These are phyloP conservation scores for Paralvinella palmiformis DNA, from an alignment of 1,140 invertebrate genomes.

Conservation along the genomic window DNA sequence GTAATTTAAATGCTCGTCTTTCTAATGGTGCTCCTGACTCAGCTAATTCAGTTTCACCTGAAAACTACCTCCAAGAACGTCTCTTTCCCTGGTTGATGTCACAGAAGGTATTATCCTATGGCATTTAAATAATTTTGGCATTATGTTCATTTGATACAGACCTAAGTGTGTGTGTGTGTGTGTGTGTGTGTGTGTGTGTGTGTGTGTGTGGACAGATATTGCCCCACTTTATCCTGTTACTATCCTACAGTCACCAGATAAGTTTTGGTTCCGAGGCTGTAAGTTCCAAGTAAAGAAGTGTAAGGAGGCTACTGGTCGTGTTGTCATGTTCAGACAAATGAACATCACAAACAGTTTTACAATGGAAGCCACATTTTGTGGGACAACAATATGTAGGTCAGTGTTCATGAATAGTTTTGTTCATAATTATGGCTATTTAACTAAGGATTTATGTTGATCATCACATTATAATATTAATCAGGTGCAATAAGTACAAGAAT, in stretches of 20 bases:
- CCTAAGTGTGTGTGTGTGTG: too few relatives aligned
- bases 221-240: too few relatives aligned
- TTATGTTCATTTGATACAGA: too few relatives aligned
- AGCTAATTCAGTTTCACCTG: background rate
- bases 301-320: slow-evolving; percentile 49
- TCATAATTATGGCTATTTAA: background rate
- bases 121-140: too few relatives aligned
- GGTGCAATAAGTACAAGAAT: too few relatives aligned
- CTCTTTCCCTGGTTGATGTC: slow-evolving; percentile 48
- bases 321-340: slow-evolving; percentile 49
- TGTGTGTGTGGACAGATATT: background rate
- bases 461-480: background rate
- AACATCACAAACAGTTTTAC: slow-evolving; percentile 47
- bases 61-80: slow-evolving; percentile 38
- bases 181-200: too few relatives aligned
- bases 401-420: background rate
- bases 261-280: slow-evolving; percentile 43
- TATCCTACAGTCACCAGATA: slow-evolving; percentile 38
- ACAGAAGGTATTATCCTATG: slow-evolving; percentile 34
- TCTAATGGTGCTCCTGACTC: background rate
- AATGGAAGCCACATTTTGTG: slow-evolving; percentile 49
- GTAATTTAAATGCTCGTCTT: slow-evolving; percentile 42
- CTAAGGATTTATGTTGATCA: background rate
- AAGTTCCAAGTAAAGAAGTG: slow-evolving; percentile 46
- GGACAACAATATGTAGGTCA: slow-evolving; percentile 43